Evolutionary conservation across 2,113 vertebrate genomes (phyloP).

Genomic region (Poeciliopsis prolifica): DNA sequence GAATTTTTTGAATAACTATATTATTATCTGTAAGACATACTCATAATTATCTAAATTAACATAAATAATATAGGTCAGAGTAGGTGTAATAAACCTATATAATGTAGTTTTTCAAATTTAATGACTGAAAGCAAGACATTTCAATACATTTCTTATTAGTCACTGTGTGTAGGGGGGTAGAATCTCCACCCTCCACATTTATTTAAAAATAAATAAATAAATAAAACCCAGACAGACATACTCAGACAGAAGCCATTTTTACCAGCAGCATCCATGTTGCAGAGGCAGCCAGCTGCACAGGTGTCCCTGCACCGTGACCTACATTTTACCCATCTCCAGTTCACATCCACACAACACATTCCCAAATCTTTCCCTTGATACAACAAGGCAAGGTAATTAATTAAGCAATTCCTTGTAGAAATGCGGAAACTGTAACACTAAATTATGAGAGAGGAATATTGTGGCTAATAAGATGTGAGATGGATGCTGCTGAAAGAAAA

Average conservation of each 20-base stretch:
- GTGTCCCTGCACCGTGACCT: conserved; percentile 58
- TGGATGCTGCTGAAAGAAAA: conserved; percentile 62
- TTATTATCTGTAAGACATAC: too few species aligned
- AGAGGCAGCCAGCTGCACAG: conserved; percentile 35
- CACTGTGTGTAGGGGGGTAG: neutral
- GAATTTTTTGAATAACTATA: neutral
- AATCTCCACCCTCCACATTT: conserved; percentile 39
- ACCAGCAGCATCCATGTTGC: conserved; percentile 51
- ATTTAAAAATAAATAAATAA: too few species aligned
- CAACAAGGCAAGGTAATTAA: too few species aligned
- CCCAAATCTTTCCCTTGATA: neutral
- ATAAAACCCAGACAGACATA: conserved; percentile 3
- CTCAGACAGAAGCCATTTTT: conserved; percentile 55
- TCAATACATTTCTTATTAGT: too few species aligned
- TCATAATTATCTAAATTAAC: too few species aligned
- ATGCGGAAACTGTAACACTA: neutral
- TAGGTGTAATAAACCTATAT: too few species aligned
- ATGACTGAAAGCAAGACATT: too few species aligned
- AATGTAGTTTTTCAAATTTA: too few species aligned
- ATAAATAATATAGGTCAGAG: too few species aligned
- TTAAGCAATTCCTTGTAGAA: neutral
- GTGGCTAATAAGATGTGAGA: conserved; percentile 40
- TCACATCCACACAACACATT: neutral
- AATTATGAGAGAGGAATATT: conserved; percentile 15
- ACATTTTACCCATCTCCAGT: conserved; percentile 33